phyloP scores from a whole-genome alignment of 2,113 vertebrate species.

The Epinephelus moara region DNA sequence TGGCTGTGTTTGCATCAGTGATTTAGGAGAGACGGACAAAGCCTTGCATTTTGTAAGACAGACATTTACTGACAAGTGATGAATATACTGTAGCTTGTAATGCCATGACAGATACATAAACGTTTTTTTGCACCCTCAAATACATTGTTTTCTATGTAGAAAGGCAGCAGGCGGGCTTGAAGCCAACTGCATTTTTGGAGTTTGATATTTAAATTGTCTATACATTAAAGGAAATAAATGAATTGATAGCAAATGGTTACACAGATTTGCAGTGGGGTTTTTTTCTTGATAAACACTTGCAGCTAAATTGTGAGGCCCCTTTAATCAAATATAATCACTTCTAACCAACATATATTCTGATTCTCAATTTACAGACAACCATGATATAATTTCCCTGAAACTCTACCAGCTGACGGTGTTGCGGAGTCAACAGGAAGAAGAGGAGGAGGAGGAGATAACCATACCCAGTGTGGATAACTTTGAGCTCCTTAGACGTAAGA shows the following conservation, averaged over 20 bases:
- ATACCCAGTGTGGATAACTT: slow-evolving; percentile 94
- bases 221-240: too few species aligned
- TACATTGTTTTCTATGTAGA: too few species aligned
- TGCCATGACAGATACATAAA: background rate
- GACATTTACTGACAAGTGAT: background rate
- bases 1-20: background rate
- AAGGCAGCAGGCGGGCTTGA: too few species aligned
- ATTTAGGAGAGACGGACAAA: background rate
- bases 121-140: too few species aligned
- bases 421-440: slow-evolving; percentile 87
- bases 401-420: slow-evolving; percentile 94
- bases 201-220: too few species aligned
- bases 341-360: background rate
- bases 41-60: background rate
- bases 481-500: slow-evolving; percentile 86
- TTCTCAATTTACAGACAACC: slow-evolving; percentile 88
- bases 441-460: slow-evolving; percentile 90
- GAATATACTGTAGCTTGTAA: background rate
- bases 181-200: too few species aligned
- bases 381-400: slow-evolving; percentile 95
- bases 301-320: background rate
- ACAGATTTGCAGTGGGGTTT: background rate
- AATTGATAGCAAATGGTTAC: too few species aligned
- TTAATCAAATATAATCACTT: background rate
- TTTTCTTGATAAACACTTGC: background rate